Evolutionary conservation across 2,888 invertebrate genomes (phyloP), one percentile per base, ranked within the genome.

Genomic region (Ferrisia virgata): DNA sequence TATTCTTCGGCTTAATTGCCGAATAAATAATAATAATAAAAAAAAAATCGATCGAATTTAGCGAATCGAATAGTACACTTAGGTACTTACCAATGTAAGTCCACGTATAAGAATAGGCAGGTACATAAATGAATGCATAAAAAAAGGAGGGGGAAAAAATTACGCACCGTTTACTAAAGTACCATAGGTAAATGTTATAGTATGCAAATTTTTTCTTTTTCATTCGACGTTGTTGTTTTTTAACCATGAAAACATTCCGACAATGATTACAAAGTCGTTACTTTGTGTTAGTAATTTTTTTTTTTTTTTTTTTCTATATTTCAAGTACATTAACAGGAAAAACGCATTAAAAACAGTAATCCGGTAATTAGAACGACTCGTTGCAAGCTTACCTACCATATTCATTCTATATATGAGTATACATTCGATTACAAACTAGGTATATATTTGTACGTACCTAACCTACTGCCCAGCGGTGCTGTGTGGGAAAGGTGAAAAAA

Each of bases 291-390:
- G 53, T 64, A 64, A 76, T 76, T 76, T 36, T 33, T 72, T 76
- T 58, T 8, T 76, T 76, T 36, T 33, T 72, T 76, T 58, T 8
- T 72, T 33, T 36, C n/a, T 36, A 25, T 28, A 18, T 33, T 76
- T 76, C 72, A 76, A 36, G 33, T 64, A 64, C 72, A 76, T 76
- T 76, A 76, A 76, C 72, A 76, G 72, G 36, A 36, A 76, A 76
- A 76, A 33, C 72, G 33, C 72, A 76, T 76, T 53, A 53, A 76
- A 72, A 76, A 76, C 72, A 36, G 25, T 76, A 76, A 36, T 76
- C 72, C 72, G 72, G 72, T 76, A 76, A 76, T 76, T 76, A 69
- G 69, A 69, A 76, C 72, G 72, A 36, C 18, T 76, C 36, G 36
- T 25, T 36, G 72, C 36, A 76, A 36, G n/a, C 36, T 36, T 36